Percentiles rank a stretch among this genome's conserved stretches.
phyloP scores from a whole-genome alignment of 2,797 vertebrate species.

The Hafferia zeledoni region DNA sequence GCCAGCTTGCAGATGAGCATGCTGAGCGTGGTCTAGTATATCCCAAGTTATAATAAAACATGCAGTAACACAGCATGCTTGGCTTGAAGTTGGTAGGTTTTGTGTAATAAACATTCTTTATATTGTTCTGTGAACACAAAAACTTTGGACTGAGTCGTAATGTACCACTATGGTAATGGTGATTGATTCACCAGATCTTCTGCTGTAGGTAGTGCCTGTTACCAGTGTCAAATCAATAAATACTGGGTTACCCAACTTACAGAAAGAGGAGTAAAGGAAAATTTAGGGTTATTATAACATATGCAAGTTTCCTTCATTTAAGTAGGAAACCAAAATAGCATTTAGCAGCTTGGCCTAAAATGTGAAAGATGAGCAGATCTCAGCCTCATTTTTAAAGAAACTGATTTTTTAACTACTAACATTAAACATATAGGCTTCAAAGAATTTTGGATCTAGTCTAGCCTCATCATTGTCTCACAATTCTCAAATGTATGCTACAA shows the following conservation, averaged over 20 bases:
- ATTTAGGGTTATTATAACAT: background rate
- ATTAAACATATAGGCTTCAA: background rate
- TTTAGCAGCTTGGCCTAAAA: background rate
- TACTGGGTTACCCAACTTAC: background rate
- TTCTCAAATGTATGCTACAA: background rate
- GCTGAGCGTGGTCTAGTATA: background rate
- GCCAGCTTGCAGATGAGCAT: background rate
- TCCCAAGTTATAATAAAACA: slow-evolving; percentile 13
- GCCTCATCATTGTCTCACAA: background rate
- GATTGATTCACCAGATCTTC: background rate
- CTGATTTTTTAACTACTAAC: background rate
- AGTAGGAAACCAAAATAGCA: background rate
- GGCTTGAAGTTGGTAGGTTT: background rate
- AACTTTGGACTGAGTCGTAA: background rate
- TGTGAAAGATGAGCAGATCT: background rate
- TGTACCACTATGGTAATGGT: background rate
- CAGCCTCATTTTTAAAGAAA: background rate
- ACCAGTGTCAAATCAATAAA: background rate
- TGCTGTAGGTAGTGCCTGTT: background rate
- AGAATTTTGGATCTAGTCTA: background rate
- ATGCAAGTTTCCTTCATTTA: background rate
- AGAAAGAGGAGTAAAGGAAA: background rate
- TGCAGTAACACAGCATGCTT: background rate
- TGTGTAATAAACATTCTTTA: slow-evolving; percentile 15
- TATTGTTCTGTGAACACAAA: slow-evolving; percentile 20